phyloP scores from a whole-genome alignment of 1,140 invertebrate genomes.

The Heliconius melpomene region DNA sequence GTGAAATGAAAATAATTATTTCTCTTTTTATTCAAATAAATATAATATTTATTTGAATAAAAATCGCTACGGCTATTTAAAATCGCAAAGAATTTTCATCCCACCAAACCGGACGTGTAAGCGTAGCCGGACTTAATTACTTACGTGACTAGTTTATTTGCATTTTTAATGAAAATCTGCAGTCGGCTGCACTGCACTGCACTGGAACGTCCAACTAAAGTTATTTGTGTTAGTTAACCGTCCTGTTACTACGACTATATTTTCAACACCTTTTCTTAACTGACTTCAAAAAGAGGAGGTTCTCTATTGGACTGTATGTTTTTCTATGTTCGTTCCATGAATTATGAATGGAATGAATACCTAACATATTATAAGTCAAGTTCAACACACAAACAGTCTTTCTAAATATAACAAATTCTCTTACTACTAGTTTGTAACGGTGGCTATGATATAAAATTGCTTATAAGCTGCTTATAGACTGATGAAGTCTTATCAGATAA shows the following conservation, averaged over 20 bases:
- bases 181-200: background rate
- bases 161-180: conserved; percentile 5
- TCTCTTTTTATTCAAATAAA: background rate
- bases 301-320: no score
- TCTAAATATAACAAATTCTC: no score
- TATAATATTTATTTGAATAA: background rate
- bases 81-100: background rate
- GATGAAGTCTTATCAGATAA: background rate
- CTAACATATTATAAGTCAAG: no score
- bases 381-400: no score
- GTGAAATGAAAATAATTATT: no score
- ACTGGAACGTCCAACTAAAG: background rate
- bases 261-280: background rate
- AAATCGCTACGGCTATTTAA: background rate
- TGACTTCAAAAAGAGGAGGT: background rate
- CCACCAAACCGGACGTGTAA: background rate
- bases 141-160: conserved; percentile 1
- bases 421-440: background rate
- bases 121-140: background rate
- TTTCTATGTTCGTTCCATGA: no score
- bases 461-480: no score
- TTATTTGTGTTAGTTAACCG: background rate
- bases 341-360: no score
- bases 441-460: background rate
- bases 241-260: background rate